A percentile compares a stretch with the other conserved stretches of the same genome.
Conservation (phyloP, 2,888 invertebrate species). For the Erebia ligea region DNA sequence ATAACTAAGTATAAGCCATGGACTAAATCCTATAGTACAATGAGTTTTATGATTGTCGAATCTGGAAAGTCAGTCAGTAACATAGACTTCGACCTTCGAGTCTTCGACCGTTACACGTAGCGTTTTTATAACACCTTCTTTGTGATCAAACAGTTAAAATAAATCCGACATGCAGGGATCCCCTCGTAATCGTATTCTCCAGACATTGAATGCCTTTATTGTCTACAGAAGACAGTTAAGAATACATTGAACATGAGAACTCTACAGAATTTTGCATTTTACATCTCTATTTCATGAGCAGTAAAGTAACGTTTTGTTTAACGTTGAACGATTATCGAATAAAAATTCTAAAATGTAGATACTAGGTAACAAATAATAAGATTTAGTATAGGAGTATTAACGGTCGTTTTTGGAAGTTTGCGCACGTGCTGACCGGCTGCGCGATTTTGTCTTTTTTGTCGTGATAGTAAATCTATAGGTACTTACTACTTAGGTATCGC, state of each 20-base stretch:
- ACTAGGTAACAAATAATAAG: slow-evolving; percentile 75
- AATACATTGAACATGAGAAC: slow-evolving; percentile 48
- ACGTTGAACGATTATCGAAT: slow-evolving; percentile 54
- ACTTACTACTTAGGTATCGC: too few relatives aligned
- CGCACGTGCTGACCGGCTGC: slow-evolving; percentile 80
- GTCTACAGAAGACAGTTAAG: slow-evolving; percentile 54
- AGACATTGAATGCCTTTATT: slow-evolving; percentile 73
- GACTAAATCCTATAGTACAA: too few relatives aligned
- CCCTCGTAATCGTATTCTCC: slow-evolving; percentile 68
- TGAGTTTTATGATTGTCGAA: too few relatives aligned
- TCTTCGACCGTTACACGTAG: slow-evolving; percentile 28
- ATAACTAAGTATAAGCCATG: too few relatives aligned
- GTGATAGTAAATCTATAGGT: not conserved
- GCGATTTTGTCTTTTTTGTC: slow-evolving; percentile 20
- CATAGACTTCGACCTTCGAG: not conserved
- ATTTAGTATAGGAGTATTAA: slow-evolving; percentile 80
- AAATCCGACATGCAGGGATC: slow-evolving; percentile 65
- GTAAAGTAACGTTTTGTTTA: slow-evolving; percentile 47
- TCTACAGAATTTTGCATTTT: slow-evolving; percentile 39
- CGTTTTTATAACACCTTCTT: too few relatives aligned
- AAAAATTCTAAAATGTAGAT: slow-evolving; percentile 54
- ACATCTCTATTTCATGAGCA: slow-evolving; percentile 42
- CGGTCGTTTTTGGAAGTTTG: slow-evolving; percentile 66
- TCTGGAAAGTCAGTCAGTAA: too few relatives aligned
- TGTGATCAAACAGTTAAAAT: slow-evolving; percentile 47